Base-by-base conservation (phyloP, 2,888 invertebrate genomes). In the Aphrophora alni region DNA sequence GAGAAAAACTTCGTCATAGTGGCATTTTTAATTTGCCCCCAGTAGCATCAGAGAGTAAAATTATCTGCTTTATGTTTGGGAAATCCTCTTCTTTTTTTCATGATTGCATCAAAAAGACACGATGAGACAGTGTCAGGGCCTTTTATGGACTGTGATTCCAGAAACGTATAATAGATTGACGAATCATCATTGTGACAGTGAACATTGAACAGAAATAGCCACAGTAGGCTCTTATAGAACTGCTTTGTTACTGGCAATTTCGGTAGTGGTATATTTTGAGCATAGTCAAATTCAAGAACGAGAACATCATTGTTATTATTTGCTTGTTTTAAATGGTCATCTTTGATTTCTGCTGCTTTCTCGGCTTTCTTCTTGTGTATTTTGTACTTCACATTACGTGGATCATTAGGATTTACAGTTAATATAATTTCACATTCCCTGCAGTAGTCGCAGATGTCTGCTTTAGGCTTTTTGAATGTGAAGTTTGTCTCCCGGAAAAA, bases 191-290 rank as follows among this genome's bases (percentile, higher is more conserved):
- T 84, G 77, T 84, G 83, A 51, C 80, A 81, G 70, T 84, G 84
- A 33, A 83, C 72, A 77, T 84, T 84, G 73, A 85, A 84, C n/a
- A 82, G 28, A 75, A 82, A 83, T 38, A 83, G 73, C 82, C 83
- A 84, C 73, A 84, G 68, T 10, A 83, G 83, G n/a, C 84, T 51
- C 71, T 82, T 84, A 77, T 85, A 84, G 72, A 83, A 84, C 79
- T 81, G 81, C 21, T 78, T 78, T 3, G 69, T 76, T 1, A 77
- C 70, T 38, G 68, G 38, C 27, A 85, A 71, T 44, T 84, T 84
- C 12, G 83, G 85, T 10, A 85, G 79, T 17, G 84, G 82, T n/a
- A 84, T 70, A 78, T 84, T 84, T 75, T 85, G 85, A 14, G 79
- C 81, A 75, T 84, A 84, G 78, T 84, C 84, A 82, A 83, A 84